Conservation (phyloP, 2,888 invertebrate species). For the Melinaea marsaeus region DNA sequence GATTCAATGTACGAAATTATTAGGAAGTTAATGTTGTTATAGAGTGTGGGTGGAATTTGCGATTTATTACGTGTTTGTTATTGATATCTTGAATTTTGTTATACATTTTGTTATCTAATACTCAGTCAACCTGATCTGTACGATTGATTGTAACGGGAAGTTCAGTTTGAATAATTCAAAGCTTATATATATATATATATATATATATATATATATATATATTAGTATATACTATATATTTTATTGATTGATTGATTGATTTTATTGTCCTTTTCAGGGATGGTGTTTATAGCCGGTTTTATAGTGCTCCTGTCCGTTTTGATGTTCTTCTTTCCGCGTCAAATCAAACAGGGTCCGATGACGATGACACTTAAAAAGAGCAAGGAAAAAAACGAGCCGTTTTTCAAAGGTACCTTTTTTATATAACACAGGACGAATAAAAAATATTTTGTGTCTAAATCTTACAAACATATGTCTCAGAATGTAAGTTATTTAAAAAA, state of each 20-base stretch:
- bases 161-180: background rate
- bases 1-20: slow-evolving; percentile 28
- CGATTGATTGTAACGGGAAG: slow-evolving; percentile 15
- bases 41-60: slow-evolving; percentile 18
- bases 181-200: background rate
- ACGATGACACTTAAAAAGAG: slow-evolving; percentile 53
- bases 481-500: too few species aligned
- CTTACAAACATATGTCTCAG: too few species aligned
- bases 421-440: background rate
- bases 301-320: slow-evolving; percentile 89
- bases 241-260: too few species aligned
- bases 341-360: slow-evolving; percentile 78
- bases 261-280: slow-evolving; percentile 72
- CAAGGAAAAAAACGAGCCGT: slow-evolving; percentile 68
- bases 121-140: slow-evolving; percentile 5
- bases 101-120: slow-evolving; percentile 16
- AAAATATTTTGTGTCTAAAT: too few species aligned
- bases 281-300: slow-evolving; percentile 90
- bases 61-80: slow-evolving; percentile 12
- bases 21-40: slow-evolving; percentile 24
- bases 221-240: too few species aligned
- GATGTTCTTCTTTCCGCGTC: slow-evolving; percentile 94
- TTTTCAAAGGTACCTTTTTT: slow-evolving; percentile 77
- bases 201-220: too few species aligned
- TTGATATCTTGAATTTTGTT: slow-evolving; percentile 9